A percentile compares a stretch with the other conserved stretches of the same genome.
phyloP scores from a whole-genome alignment of 2,888 invertebrate species.

The Agonum fuliginosum region DNA sequence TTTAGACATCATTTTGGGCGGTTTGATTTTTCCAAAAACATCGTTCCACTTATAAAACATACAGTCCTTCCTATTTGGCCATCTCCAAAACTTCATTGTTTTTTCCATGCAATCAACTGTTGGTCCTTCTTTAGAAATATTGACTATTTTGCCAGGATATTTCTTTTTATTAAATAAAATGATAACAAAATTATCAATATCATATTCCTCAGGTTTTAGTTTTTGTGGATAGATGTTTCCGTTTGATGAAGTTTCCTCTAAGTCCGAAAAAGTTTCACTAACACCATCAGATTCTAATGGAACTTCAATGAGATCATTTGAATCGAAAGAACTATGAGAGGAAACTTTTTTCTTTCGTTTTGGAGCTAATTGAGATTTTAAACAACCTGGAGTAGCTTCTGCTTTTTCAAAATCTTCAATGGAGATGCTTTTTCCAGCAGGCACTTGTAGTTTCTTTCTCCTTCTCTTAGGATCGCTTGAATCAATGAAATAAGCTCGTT shows the following conservation, averaged over 20 bases:
- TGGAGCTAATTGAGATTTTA: neutral
- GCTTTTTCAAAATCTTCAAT: neutral
- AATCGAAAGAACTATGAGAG: neutral
- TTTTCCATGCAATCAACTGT: conserved; percentile 12
- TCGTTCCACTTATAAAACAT: conserved; percentile 11
- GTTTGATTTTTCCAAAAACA: conserved; percentile 19
- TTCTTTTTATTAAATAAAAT: conserved; percentile 4
- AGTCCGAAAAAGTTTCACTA: neutral
- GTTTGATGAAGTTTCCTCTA: neutral
- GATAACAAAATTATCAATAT: conserved; percentile 1
- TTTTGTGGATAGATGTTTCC: conserved; percentile 2
- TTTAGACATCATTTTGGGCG: conserved; percentile 21
- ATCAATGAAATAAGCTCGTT: neutral
- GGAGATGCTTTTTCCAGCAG: neutral
- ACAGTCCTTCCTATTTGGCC: neutral
- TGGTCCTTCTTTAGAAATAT: neutral
- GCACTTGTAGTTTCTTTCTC: neutral
- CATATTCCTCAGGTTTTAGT: conserved; percentile 1
- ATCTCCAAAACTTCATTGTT: conserved; percentile 7
- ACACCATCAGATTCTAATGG: neutral
- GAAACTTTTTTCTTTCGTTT: neutral
- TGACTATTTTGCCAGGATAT: conserved; percentile 7
- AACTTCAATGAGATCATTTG: neutral
- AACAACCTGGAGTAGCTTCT: neutral
- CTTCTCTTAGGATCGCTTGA: neutral